A percentile compares a stretch with the other conserved stretches of the same genome.
phyloP scores from a whole-genome alignment of 2,797 vertebrate species.

The Synaphobranchus kaupii region DNA sequence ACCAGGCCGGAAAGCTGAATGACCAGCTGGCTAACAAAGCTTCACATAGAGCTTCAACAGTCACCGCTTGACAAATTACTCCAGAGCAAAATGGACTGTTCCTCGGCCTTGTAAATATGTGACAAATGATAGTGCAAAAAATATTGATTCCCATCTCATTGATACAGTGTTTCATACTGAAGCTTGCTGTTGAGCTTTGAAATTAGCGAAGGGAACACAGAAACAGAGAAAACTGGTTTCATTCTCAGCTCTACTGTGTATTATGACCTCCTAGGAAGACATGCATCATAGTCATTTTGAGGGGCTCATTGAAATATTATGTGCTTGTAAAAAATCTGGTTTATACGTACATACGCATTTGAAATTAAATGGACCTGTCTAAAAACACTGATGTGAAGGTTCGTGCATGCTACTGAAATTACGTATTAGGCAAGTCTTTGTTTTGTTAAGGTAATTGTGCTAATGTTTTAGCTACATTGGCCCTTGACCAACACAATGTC shows the following conservation, averaged over 20 bases:
- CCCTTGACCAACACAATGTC: background rate
- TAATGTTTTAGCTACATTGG: background rate
- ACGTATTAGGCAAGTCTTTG: background rate
- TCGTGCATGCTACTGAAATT: background rate
- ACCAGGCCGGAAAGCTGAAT: conserved; percentile 39
- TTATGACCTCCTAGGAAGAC: background rate
- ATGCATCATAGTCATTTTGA: background rate
- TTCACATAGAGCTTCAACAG: conserved; percentile 5
- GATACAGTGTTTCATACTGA: conserved; percentile 91
- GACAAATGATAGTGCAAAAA: conserved; percentile 97
- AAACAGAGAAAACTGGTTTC: background rate
- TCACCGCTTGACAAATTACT: conserved; percentile 90
- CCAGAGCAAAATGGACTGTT: conserved; percentile 93
- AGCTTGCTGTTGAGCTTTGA: conserved; percentile 71
- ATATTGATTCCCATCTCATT: conserved; percentile 98
- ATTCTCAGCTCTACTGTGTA: background rate
- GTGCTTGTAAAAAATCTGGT: background rate
- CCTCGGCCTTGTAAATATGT: conserved; percentile 99
- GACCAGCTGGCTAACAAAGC: conserved; percentile 58
- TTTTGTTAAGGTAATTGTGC: background rate
- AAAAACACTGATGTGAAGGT: background rate
- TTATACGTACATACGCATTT: background rate
- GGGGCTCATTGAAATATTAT: background rate
- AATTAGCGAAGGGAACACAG: conserved; percentile 63
- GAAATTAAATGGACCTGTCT: background rate